Conservation (phyloP, 1,140 invertebrate genomes). For the Homarus americanus region DNA sequence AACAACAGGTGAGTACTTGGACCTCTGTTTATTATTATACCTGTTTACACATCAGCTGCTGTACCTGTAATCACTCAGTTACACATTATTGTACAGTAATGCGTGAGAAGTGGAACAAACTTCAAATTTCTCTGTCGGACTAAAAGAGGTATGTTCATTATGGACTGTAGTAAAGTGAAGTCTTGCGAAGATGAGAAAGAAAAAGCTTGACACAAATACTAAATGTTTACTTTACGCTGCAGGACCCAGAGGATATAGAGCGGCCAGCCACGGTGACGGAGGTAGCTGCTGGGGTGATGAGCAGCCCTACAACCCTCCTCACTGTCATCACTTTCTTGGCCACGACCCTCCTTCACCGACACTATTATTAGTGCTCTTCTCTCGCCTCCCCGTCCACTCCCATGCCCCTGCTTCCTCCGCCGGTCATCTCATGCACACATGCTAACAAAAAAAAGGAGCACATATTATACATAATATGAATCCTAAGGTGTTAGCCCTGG, state of each 20-base stretch:
- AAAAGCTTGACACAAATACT: too few species aligned
- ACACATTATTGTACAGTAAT: neutral
- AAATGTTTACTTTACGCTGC: too few species aligned
- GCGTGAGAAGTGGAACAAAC: neutral
- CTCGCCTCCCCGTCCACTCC: neutral
- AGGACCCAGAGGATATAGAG: conserved; percentile 58
- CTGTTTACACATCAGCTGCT: neutral
- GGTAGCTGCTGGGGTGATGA: neutral
- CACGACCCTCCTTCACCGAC: neutral
- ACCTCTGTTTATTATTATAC: too few species aligned
- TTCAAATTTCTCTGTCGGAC: too few species aligned
- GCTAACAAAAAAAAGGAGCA: too few species aligned
- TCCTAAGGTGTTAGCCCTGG: too few species aligned
- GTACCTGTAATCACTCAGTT: neutral
- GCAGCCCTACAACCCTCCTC: neutral
- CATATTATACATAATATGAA: too few species aligned
- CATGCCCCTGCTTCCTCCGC: neutral
- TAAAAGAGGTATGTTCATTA: too few species aligned
- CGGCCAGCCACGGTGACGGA: conserved; percentile 38
- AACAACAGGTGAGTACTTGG: conserved; percentile 62
- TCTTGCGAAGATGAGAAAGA: too few species aligned
- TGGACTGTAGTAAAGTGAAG: too few species aligned
- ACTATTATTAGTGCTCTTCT: neutral
- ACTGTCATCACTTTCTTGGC: neutral
- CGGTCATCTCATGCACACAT: too few species aligned